Evolutionary conservation across 1,140 invertebrate genomes (phyloP), one percentile per base, ranked within the genome.

Genomic region (Drosophila subobscura): DNA sequence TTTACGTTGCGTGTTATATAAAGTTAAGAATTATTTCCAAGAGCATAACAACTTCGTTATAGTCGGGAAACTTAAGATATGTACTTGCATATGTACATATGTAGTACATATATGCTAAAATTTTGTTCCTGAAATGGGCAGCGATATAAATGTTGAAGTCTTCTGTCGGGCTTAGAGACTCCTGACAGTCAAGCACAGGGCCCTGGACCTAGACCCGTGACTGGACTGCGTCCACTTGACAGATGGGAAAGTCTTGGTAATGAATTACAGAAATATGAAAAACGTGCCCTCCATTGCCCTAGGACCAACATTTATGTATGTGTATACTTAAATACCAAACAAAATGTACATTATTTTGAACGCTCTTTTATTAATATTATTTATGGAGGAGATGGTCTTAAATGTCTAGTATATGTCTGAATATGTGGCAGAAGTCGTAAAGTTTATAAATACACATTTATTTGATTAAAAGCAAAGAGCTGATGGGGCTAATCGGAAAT

Each of bases 371-470:
- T 85, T 67, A 71, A 77, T 86, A 86, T 77, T 68, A 59, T 68
- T 73, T 67, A 71, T 65, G 52, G 52, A 2, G 37, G 46, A 40
- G 23, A 64, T 33, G 41, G 40, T 46, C 40, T 55, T 10, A 16
- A 25, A 56, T 25, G 51, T 57, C 58, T 59, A 46, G 44, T 25
- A 16, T 40, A 14, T 52, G 59, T 20, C 33, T 40, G 23, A 22
- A 40, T 53, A 37, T 22, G n/a, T 44, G 37, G 52, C 61, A 61
- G 46, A 47, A 63, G 50, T 66, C 75, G 50, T 83, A 79, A 79
- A 79, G 64, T 72, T 72, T 85, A 76, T 72, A 85, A 84, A 84
- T 77, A 79, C 46, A 67, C 49, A 67, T 61, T 85, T 58, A 68
- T 70, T 75, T 60, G 65, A 75, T 72, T 66, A 56, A 78, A 76